A percentile compares a stretch with the other conserved stretches of the same genome.
Evolutionary conservation across 30 jellyfish, hydroid and myxozoan species (phyloP).

Genomic region (Catostylus mosaicus): DNA sequence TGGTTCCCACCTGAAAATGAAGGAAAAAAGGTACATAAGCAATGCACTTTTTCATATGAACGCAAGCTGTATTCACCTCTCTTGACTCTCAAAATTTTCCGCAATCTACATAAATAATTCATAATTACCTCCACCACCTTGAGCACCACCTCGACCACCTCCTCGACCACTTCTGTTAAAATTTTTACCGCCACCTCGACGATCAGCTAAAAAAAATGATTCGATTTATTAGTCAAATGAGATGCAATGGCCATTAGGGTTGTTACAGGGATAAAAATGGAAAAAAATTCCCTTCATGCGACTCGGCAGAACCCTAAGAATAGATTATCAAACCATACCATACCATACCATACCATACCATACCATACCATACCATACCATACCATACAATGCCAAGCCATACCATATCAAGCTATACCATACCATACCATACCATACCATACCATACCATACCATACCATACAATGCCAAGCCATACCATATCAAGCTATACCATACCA

Average conservation of each 20-base stretch:
- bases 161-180: constrained; percentile 58
- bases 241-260: too few relatives aligned
- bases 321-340: background rate
- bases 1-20: background rate
- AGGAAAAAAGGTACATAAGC: too few relatives aligned
- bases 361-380: constrained; percentile 2
- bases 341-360: background rate
- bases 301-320: background rate
- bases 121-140: too few relatives aligned
- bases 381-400: background rate
- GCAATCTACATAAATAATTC: too few relatives aligned
- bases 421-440: background rate
- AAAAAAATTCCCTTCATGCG: background rate
- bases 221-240: too few relatives aligned
- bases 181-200: constrained; percentile 52
- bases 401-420: too few relatives aligned
- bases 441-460: constrained; percentile 7
- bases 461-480: background rate
- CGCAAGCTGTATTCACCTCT: too few relatives aligned
- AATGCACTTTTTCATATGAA: too few relatives aligned
- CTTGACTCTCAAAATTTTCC: too few relatives aligned
- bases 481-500: background rate
- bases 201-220: background rate
- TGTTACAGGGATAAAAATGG: background rate
- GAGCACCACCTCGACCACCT: constrained; percentile 12